A percentile compares a stretch with the other conserved stretches of the same genome.
These are phyloP conservation scores for Helicoverpa assulta DNA, from an alignment of 2,888 invertebrate species.

Conservation along the genomic window DNA sequence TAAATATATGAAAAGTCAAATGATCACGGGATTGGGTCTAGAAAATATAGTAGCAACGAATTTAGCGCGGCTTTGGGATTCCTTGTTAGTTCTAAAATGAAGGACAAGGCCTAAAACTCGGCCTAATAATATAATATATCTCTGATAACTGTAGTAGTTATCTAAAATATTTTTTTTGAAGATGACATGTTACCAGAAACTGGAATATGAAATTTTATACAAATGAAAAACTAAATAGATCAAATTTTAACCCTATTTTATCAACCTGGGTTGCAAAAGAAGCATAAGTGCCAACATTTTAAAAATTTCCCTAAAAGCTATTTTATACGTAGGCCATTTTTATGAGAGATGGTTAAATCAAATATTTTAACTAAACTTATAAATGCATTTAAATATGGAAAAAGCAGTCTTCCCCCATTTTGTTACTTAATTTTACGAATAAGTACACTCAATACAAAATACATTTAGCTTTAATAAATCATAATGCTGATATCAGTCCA, in stretches of 20 bases:
- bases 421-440: slow-evolving; percentile 19
- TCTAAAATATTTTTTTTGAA: background rate
- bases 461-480: slow-evolving; percentile 19
- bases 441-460: slow-evolving; percentile 26
- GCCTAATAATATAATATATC: background rate
- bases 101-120: background rate
- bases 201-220: background rate
- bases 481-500: slow-evolving; percentile 15
- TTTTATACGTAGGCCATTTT: slow-evolving; percentile 47
- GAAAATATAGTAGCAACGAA: no score
- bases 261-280: slow-evolving; percentile 34
- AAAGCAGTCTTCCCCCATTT: slow-evolving; percentile 23
- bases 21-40: no score
- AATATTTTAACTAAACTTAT: slow-evolving; percentile 30
- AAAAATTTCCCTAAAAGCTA: slow-evolving; percentile 19
- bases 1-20: slow-evolving; percentile 5
- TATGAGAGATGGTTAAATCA: slow-evolving; percentile 18
- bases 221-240: no score
- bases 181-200: background rate
- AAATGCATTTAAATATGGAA: slow-evolving; percentile 36
- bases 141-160: background rate
- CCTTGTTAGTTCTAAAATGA: background rate
- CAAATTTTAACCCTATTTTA: background rate
- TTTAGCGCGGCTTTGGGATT: no score
- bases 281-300: slow-evolving; percentile 45